Evolutionary conservation across 1,140 invertebrate genomes (phyloP), one percentile per base, ranked within the genome.

Genomic region (Megalopta genalis): DNA sequence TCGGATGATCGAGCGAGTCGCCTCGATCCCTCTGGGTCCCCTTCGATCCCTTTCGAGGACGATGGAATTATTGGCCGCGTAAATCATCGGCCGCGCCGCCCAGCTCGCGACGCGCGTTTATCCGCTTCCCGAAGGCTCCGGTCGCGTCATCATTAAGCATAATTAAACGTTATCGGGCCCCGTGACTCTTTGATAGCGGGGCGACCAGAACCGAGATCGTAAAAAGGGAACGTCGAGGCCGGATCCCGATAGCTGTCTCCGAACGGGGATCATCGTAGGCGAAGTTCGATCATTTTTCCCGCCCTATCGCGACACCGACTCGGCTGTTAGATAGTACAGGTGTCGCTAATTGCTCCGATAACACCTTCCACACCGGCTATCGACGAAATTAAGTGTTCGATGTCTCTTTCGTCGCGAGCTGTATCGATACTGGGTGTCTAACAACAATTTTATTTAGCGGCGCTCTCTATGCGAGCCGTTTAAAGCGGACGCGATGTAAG

Each of bases 311-410:
- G 16, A 7, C 32, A 3, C 32, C 23, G 42, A 72, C 25, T 66
- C 71, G 52, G 27, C 63, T 23, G 42, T 6, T n/a, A 65, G 77
- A 79, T 74, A 79, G 25, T 27, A 79, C 70, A 84, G 80, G 82
- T 84, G 82, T 79, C 70, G 39, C 82, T 84, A 84, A 84, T 84
- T 82, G 77, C 77, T 25, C 60, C 42, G 82, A 84, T 84, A 84
- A 83, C 75, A 77, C 54, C 73, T 54, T 68, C 64, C 66, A 16
- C 49, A 39, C 46, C 39, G 63, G 16, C 66, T 77, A 77, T 77
- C 74, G 37, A 60, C 60, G 76, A 64, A 78, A 78, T 78, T 72
- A 78, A 78, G 49, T 54, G 69, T 25, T 54, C 37, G 12, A 64
- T 12, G 52, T 70, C 64, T 78, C 60, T 72, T 65, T 46, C 6